Conservation (phyloP, 2,113 vertebrate genomes). For the Accipiter cooperii region DNA sequence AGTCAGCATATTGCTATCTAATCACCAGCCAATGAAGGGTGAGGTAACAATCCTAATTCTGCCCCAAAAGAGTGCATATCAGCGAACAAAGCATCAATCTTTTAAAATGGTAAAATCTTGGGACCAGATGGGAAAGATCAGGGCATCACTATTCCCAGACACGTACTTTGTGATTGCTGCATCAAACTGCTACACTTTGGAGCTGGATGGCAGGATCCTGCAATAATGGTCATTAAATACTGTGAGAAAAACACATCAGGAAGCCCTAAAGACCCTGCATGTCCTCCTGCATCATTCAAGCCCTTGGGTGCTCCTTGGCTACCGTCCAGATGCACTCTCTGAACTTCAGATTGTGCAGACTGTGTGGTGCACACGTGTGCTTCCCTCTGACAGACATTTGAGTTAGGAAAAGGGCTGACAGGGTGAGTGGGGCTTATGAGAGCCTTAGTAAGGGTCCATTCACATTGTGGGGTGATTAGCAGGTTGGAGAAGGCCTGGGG, state of each 20-base stretch:
- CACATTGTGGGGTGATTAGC: background rate
- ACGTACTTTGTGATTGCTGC: background rate
- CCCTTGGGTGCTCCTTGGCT: background rate
- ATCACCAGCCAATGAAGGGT: background rate
- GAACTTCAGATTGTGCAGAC: background rate
- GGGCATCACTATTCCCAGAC: background rate
- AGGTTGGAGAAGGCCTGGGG: background rate
- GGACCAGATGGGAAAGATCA: background rate
- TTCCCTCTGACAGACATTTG: background rate
- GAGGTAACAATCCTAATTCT: background rate
- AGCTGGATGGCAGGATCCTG: background rate
- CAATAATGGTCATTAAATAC: background rate
- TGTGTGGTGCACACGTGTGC: no score
- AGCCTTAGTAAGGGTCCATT: background rate
- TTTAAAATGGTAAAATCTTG: background rate
- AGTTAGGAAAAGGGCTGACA: background rate
- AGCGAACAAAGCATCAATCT: background rate
- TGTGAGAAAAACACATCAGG: background rate
- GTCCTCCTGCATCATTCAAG: background rate
- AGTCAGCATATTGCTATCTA: background rate
- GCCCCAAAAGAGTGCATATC: background rate
- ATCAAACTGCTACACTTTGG: background rate
- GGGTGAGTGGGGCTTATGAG: background rate
- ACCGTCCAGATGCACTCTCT: background rate
- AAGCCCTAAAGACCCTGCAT: background rate